Percentiles rank a stretch among this genome's conserved stretches.
These are phyloP conservation scores for Drosophila bipectinata DNA, from an alignment of 1,140 invertebrate genomes.

Conservation along the genomic window DNA sequence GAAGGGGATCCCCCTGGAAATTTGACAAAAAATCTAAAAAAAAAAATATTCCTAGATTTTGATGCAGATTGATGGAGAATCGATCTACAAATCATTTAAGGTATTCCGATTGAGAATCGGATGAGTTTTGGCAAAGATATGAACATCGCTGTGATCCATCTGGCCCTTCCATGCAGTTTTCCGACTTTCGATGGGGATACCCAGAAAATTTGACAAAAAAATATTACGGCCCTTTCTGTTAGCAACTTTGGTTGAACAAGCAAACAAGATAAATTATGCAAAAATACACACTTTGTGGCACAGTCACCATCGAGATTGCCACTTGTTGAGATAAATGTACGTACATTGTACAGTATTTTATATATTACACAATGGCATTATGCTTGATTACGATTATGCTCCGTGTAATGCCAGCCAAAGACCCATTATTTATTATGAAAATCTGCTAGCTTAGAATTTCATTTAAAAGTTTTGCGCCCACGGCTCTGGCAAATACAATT, in stretches of 20 bases:
- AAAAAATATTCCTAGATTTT: too few species aligned
- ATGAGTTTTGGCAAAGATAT: too few species aligned
- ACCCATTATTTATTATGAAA: conserved; percentile 76
- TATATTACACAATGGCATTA: conserved; percentile 70
- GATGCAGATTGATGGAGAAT: too few species aligned
- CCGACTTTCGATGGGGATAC: too few species aligned
- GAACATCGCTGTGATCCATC: too few species aligned
- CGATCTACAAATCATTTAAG: too few species aligned
- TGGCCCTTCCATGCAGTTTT: too few species aligned
- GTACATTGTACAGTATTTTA: conserved; percentile 20
- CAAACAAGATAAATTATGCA: conserved; percentile 77
- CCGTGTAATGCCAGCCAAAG: conserved; percentile 35
- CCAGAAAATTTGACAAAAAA: conserved; percentile 2
- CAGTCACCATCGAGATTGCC: conserved; percentile 15
- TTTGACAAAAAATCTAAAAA: too few species aligned
- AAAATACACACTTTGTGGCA: conserved; percentile 47
- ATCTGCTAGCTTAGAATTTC: conserved; percentile 74
- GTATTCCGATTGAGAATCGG: too few species aligned
- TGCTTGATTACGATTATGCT: conserved; percentile 56
- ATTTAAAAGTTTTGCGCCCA: conserved; percentile 64
- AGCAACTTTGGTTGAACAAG: conserved; percentile 56
- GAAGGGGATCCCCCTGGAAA: too few species aligned
- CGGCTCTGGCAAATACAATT: conserved; percentile 50
- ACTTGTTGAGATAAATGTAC: conserved; percentile 60
- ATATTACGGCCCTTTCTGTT: conserved; percentile 59